Evolutionary conservation across 2,797 vertebrate species (phyloP).

Genomic region (Pitangus sulphuratus): DNA sequence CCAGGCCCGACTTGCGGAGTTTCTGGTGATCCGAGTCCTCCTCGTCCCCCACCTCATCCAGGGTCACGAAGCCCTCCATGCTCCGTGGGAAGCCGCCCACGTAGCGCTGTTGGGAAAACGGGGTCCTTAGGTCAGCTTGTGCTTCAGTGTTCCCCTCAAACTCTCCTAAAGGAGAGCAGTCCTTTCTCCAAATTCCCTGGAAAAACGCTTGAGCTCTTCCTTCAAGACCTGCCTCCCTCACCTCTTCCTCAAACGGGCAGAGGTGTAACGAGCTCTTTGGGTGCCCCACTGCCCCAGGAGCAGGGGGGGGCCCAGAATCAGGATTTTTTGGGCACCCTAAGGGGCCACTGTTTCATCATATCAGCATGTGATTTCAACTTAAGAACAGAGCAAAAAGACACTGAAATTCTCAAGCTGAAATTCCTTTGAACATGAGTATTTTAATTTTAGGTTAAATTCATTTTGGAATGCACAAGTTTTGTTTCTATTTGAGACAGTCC

Average conservation of each 20-base stretch:
- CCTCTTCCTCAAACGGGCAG: neutral
- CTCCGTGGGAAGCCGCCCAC: conserved; percentile 86
- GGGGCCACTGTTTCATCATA: neutral
- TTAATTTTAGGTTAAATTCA: neutral
- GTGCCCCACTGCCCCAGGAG: neutral
- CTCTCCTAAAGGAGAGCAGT: neutral
- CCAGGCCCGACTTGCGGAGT: conserved; percentile 66
- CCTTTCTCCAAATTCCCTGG: neutral
- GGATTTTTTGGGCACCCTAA: neutral
- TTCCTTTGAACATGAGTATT: neutral
- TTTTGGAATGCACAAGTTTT: neutral
- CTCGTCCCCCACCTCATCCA: conserved; percentile 91
- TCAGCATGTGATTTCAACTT: neutral
- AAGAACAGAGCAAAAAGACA: neutral
- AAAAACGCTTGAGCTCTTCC: neutral
- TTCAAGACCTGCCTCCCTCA: neutral
- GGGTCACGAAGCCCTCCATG: conserved; percentile 94
- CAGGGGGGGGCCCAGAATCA: no score
- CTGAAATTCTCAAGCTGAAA: neutral
- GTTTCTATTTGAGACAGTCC: neutral
- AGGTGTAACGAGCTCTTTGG: neutral
- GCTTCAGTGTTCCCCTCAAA: neutral
- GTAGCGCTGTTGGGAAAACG: conserved; percentile 70
- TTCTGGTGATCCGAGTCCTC: conserved; percentile 81
- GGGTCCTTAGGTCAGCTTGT: conserved; percentile 55